Conservation (phyloP, 30 jellyfish, hydroid and myxozoan genomes). For the Aurelia aurita region DNA sequence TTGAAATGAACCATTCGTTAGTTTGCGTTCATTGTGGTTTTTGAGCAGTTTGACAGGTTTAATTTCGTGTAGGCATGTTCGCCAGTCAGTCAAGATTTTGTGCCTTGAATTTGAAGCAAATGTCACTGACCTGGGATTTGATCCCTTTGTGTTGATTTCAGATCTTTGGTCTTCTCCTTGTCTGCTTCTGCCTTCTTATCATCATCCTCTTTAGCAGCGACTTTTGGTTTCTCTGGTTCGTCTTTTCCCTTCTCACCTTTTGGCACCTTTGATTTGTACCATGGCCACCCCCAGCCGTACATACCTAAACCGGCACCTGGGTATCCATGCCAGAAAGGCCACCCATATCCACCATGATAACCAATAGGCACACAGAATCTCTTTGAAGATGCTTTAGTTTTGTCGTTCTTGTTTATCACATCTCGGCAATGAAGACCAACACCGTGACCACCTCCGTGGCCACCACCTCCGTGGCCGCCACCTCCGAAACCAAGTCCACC, state of each 20-base stretch:
- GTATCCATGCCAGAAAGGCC: slow-evolving; percentile 99
- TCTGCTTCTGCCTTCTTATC: slow-evolving; percentile 37
- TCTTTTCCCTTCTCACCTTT: slow-evolving; percentile 50
- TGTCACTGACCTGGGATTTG: slow-evolving; percentile 61
- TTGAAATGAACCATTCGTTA: too few relatives aligned
- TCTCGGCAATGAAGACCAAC: slow-evolving; percentile 94
- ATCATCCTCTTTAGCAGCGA: slow-evolving; percentile 2
- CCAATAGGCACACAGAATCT: slow-evolving; percentile 99
- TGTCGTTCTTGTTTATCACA: slow-evolving; percentile 48
- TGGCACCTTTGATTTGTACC: slow-evolving; percentile 97
- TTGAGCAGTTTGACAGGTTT: too few relatives aligned
- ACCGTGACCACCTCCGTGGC: slow-evolving; percentile 67
- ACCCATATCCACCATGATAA: slow-evolving; percentile 95
- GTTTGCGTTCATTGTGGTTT: too few relatives aligned
- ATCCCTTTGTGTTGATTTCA: slow-evolving; percentile 69
- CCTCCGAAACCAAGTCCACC: slow-evolving; percentile 64
- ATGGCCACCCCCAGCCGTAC: slow-evolving; percentile 99
- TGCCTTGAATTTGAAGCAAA: too few relatives aligned
- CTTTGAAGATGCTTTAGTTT: slow-evolving; percentile 45
- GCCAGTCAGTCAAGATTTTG: too few relatives aligned
- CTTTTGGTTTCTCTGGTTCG: background rate
- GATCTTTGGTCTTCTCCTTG: slow-evolving; percentile 54
- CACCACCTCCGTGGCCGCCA: slow-evolving; percentile 47
- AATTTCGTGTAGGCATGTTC: too few relatives aligned
- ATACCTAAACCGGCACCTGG: slow-evolving; percentile 99